These are phyloP conservation scores for Diorhabda sublineata DNA, from an alignment of 1,140 invertebrate genomes.

Conservation along the genomic window DNA sequence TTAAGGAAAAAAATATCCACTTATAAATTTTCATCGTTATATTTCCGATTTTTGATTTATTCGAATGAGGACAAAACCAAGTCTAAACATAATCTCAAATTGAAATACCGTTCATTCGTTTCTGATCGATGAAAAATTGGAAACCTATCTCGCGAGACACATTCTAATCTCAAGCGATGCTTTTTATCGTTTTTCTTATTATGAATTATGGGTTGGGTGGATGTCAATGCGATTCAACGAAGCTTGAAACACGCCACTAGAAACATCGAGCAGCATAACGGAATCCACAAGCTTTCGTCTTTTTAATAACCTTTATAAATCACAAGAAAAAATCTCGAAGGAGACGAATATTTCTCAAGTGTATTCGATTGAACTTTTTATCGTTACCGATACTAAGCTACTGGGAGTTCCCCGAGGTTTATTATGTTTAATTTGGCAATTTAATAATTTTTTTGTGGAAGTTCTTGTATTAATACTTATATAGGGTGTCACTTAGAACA, in stretches of 20 bases:
- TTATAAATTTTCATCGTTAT: too few relatives aligned
- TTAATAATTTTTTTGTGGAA: too few relatives aligned
- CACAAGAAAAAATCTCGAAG: not conserved
- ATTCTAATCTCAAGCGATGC: not conserved
- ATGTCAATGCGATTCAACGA: not conserved
- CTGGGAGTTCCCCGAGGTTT: too few relatives aligned
- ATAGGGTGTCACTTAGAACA: too few relatives aligned
- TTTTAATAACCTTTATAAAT: slow-evolving; percentile 1
- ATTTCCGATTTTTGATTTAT: too few relatives aligned
- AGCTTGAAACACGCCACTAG: slow-evolving; percentile 1
- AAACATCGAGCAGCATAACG: not conserved
- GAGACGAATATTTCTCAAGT: not conserved
- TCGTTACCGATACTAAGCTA: too few relatives aligned
- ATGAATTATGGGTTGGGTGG: not conserved
- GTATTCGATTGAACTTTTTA: too few relatives aligned
- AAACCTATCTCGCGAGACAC: not conserved
- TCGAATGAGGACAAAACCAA: too few relatives aligned
- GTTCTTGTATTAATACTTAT: too few relatives aligned
- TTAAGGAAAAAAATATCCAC: too few relatives aligned
- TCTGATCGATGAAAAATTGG: not conserved
- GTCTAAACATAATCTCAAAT: not conserved
- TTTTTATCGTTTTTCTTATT: not conserved
- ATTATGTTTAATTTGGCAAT: too few relatives aligned
- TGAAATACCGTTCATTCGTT: not conserved
- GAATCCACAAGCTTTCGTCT: not conserved